Percentiles rank a stretch among this genome's conserved stretches.
Evolutionary conservation across 2,888 invertebrate genomes (phyloP).

Genomic region (Platycheirus rosarum): DNA sequence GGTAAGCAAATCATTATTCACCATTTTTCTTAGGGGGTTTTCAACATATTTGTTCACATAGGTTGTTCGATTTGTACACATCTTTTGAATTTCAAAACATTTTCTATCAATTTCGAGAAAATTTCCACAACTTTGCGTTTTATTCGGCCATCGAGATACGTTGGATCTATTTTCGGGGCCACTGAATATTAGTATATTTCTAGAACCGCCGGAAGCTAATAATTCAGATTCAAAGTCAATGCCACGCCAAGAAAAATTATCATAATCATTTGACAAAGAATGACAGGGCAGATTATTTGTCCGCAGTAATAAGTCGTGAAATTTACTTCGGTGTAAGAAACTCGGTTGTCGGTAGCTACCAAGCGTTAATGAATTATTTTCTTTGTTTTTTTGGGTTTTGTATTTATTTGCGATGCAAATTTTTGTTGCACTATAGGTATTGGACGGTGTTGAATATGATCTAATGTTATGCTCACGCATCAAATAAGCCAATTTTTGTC

Average conservation of each 20-base stretch:
- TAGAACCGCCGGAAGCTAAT: slow-evolving; percentile 91
- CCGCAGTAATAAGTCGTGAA: slow-evolving; percentile 90
- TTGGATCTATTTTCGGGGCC: slow-evolving; percentile 87
- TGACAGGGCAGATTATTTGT: slow-evolving; percentile 81
- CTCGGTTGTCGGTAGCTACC: slow-evolving; percentile 77
- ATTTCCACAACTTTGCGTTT: slow-evolving; percentile 91
- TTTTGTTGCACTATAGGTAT: background rate
- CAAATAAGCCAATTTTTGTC: slow-evolving; percentile 91
- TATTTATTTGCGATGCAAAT: background rate
- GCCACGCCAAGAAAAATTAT: slow-evolving; percentile 95
- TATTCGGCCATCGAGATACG: slow-evolving; percentile 87
- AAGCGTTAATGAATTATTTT: background rate
- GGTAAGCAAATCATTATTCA: slow-evolving; percentile 18
- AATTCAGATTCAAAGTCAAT: slow-evolving; percentile 96
- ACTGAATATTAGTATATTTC: slow-evolving; percentile 88
- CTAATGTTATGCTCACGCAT: slow-evolving; percentile 96
- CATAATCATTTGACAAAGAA: slow-evolving; percentile 87
- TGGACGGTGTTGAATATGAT: slow-evolving; percentile 73
- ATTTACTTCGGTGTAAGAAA: slow-evolving; percentile 89
- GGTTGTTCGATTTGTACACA: slow-evolving; percentile 80
- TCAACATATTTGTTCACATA: slow-evolving; percentile 75
- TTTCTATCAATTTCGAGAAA: slow-evolving; percentile 86
- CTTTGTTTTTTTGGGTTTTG: slow-evolving; percentile 1
- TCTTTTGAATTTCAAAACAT: slow-evolving; percentile 80
- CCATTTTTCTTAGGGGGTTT: slow-evolving; percentile 40